Conservation (phyloP, 2,113 vertebrate genomes). For the Glaucomys volans region DNA sequence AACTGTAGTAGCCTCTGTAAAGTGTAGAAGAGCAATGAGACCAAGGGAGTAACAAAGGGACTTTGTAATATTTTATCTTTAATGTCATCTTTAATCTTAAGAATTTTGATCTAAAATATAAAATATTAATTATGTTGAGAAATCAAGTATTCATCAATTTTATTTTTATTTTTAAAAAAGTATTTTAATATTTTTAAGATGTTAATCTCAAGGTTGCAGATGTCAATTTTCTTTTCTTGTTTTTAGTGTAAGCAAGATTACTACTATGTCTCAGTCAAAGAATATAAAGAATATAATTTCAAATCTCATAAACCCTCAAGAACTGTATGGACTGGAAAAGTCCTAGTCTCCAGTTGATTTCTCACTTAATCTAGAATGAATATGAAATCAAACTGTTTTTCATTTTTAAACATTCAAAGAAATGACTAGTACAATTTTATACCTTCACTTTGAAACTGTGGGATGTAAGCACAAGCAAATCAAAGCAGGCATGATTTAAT, state of each 20-base stretch:
- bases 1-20: background rate
- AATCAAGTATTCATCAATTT: background rate
- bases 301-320: conserved; percentile 49
- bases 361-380: conserved; percentile 45
- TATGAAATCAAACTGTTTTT: conserved; percentile 53
- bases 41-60: background rate
- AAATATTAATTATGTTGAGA: conserved; percentile 1
- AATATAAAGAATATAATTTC: conserved; percentile 4
- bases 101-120: background rate
- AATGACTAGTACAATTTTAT: conserved; percentile 27
- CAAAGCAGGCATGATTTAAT: conserved; percentile 36
- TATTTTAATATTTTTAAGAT: background rate
- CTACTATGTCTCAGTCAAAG: background rate
- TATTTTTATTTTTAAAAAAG: background rate
- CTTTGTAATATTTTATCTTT: background rate
- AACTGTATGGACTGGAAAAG: background rate
- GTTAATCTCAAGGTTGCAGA: background rate
- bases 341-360: background rate
- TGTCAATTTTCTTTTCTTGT: background rate
- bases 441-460: conserved; percentile 34
- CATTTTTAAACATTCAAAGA: conserved; percentile 52
- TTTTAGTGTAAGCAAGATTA: conserved; percentile 16
- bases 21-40: background rate
- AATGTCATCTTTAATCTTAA: background rate
- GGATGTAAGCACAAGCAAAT: background rate